phyloP scores from a whole-genome alignment of 2,797 vertebrate species.

The Ctenopoma multispine region DNA sequence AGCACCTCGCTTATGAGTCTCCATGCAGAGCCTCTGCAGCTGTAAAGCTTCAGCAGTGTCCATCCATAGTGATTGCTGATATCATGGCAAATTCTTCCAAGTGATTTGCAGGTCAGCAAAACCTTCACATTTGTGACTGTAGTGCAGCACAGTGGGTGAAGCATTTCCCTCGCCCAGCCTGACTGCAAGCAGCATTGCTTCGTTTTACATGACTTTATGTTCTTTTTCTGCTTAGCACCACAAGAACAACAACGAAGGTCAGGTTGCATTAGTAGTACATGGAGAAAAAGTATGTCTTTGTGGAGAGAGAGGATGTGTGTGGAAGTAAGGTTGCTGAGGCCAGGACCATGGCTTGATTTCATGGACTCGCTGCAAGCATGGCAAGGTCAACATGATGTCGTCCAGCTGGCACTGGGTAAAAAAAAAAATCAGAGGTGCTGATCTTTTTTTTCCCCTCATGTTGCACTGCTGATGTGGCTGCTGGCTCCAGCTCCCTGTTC shows the following conservation, averaged over 20 bases:
- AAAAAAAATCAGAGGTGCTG: constrained; percentile 54
- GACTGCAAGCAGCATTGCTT: constrained; percentile 28
- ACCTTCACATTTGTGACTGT: constrained; percentile 48
- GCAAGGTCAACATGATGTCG: constrained; percentile 71
- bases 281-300: constrained; percentile 14
- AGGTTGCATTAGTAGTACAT: constrained; percentile 36
- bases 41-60: constrained; percentile 25
- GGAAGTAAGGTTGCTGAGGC: constrained; percentile 36
- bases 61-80: constrained; percentile 24
- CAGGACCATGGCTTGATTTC: constrained; percentile 55
- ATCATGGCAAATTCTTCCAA: constrained; percentile 30
- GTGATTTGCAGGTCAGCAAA: constrained; percentile 64
- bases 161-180: constrained; percentile 28
- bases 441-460: constrained; percentile 40
- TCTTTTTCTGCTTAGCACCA: constrained; percentile 44
- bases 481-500: constrained; percentile 50
- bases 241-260: constrained; percentile 62
- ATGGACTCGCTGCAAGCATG: constrained; percentile 61
- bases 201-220: constrained; percentile 32
- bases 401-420: constrained; percentile 71
- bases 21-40: constrained; percentile 22
- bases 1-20: constrained; percentile 45
- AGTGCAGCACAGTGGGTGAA: constrained; percentile 37
- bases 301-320: constrained; percentile 9
- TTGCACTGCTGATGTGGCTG: constrained; percentile 58